These are phyloP conservation scores for Lampris incognitus DNA, from an alignment of 2,113 vertebrate genomes.

Conservation along the genomic window DNA sequence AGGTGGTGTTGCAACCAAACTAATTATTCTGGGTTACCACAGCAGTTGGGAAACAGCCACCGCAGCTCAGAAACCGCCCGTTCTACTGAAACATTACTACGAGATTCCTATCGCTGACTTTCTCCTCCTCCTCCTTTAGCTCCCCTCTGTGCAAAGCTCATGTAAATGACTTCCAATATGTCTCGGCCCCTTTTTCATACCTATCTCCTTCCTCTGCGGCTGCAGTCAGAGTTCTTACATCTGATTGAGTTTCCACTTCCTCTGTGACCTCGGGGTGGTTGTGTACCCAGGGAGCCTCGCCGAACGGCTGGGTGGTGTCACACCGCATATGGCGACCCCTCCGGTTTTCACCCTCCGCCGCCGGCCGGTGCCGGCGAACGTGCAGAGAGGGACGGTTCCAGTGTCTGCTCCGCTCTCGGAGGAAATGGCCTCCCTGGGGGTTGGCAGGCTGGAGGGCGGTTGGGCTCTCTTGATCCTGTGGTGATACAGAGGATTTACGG, in stretches of 20 bases:
- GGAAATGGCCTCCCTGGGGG: conserved; percentile 74
- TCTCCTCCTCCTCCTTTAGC: conserved; percentile 22
- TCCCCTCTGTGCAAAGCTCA: background rate
- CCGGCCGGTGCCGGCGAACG: conserved; percentile 60
- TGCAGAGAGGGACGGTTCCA: conserved; percentile 66
- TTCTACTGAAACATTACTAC: conserved; percentile 43
- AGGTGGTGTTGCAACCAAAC: conserved; percentile 72
- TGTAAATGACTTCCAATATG: conserved; percentile 7
- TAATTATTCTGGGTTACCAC: conserved; percentile 75
- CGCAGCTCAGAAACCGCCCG: conserved; percentile 56
- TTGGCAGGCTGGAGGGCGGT: conserved; percentile 50
- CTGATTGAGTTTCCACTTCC: conserved; percentile 23
- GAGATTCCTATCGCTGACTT: conserved; percentile 52
- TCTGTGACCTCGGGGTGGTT: conserved; percentile 20
- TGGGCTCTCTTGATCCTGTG: conserved; percentile 71
- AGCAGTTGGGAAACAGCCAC: conserved; percentile 69
- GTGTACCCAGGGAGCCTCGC: conserved; percentile 29
- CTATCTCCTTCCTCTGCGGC: conserved; percentile 20
- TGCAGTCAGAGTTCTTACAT: conserved; percentile 4
- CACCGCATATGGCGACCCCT: conserved; percentile 56
- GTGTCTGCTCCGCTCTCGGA: conserved; percentile 73
- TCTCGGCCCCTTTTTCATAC: conserved; percentile 10
- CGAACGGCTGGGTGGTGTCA: conserved; percentile 50
- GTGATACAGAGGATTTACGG: conserved; percentile 79
- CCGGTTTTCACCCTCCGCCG: conserved; percentile 60